Evolutionary conservation across 2,888 invertebrate genomes (phyloP), one percentile per base, ranked within the genome.

Genomic region (Herminia tarsipennalis): DNA sequence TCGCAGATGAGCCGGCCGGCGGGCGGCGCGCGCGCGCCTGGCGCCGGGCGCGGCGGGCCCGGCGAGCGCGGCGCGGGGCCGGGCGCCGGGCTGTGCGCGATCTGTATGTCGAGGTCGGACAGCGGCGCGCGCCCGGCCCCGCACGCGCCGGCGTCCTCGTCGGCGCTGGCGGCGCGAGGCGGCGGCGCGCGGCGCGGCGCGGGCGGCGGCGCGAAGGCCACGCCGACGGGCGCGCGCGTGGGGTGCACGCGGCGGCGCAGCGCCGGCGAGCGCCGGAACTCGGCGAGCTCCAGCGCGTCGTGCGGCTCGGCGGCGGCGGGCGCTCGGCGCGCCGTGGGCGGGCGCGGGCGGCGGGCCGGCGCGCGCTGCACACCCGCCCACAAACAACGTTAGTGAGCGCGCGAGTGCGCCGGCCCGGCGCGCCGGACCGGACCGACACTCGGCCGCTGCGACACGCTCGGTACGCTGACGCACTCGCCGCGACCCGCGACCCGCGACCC

Each of bases 1-100:
- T 92, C 91, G 37, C 92, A 91, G 63, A 94, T 93, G 50, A 94
- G 85, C 27, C 73, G 66, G 1, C 77, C 56, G 92, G 92, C 70
- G 89, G 93, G 36, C 12, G 57, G 56, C 17, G 46, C 56, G 17
- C 47, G 54, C 10, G 34, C 49, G 39, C 28, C 18, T 2, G 17
- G 29, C 30, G 82, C 30, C 92, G 65, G 1, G 76, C 55, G 92
- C 89, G 93, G 34, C 10, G 58, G n/a, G n/a, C n/a, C n/a, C n/a
- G n/a, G 56, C 17, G 42, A 48, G 10, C 22, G 30, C 35, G 3
- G 50, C 35, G 28, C 21, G 41, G 25, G 51, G 33, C 10, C 51
- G 40, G 41, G 33, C 81, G 22, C 28, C 78, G 77, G 49, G 76
- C 44, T 24, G 38, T 27, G 13, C 46, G 9, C 17, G 12, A 78